Conservation (phyloP, 2,113 vertebrate genomes). For the Thermophis baileyi region DNA sequence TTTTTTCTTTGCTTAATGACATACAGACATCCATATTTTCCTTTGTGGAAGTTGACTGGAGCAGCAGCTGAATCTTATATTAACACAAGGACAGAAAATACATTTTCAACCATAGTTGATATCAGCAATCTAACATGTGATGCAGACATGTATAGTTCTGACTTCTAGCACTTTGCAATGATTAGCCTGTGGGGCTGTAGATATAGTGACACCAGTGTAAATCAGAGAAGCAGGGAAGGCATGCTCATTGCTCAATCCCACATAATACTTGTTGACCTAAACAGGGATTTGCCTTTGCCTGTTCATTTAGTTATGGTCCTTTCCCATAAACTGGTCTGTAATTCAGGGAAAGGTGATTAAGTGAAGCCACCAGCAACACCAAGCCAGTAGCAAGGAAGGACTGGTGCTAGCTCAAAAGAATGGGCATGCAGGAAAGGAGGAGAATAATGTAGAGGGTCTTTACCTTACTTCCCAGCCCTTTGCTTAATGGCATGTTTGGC, state of each 20-base stretch:
- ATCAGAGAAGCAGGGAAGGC: background rate
- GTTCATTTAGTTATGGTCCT: background rate
- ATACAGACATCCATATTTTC: background rate
- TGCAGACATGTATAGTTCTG: background rate
- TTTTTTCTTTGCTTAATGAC: background rate
- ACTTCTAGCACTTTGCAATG: background rate
- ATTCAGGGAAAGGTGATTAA: background rate
- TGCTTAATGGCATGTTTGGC: background rate
- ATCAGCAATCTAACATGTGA: background rate
- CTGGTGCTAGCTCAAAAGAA: background rate
- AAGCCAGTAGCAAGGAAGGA: background rate
- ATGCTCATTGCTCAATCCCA: background rate
- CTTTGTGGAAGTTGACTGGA: background rate
- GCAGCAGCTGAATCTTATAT: background rate
- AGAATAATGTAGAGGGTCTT: background rate
- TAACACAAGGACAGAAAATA: background rate
- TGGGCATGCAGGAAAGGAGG: too few relatives aligned
- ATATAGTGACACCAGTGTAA: background rate
- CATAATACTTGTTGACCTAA: background rate
- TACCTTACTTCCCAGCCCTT: background rate
- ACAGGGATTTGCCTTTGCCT: background rate
- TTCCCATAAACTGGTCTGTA: background rate
- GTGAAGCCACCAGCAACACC: background rate
- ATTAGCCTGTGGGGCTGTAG: background rate
- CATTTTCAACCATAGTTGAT: background rate